A percentile compares a stretch with the other conserved stretches of the same genome.
phyloP scores from a whole-genome alignment of 2,113 vertebrate genomes.

The Pseudonaja textilis region DNA sequence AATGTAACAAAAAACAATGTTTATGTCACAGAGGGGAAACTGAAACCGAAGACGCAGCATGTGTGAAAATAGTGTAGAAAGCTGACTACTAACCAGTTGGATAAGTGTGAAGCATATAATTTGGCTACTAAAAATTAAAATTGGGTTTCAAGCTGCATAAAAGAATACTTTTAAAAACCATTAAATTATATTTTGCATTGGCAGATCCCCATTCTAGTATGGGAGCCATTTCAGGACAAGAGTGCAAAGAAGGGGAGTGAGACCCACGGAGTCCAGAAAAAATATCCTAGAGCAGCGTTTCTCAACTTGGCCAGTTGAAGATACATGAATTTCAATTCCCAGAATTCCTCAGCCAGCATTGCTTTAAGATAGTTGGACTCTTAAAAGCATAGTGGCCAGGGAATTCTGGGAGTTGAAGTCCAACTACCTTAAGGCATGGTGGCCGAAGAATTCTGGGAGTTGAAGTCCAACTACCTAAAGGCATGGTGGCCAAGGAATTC shows the following conservation, averaged over 20 bases:
- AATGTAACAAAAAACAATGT: neutral
- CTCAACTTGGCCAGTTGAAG: neutral
- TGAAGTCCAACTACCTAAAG: neutral
- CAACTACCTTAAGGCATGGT: too few species aligned
- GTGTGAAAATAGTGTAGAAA: neutral
- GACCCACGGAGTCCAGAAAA: neutral
- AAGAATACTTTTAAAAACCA: neutral
- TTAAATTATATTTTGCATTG: neutral
- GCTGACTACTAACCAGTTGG: neutral
- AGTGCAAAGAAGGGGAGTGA: neutral
- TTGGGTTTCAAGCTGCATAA: neutral
- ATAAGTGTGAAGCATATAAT: neutral
- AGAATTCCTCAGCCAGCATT: neutral
- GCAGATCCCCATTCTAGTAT: neutral
- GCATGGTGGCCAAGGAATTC: too few species aligned
- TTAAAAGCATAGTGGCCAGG: too few species aligned
- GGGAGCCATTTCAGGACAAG: neutral
- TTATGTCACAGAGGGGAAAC: neutral
- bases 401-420: neutral
- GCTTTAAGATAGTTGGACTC: neutral
- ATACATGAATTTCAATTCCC: neutral
- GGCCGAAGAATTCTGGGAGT: neutral
- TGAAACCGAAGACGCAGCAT: neutral
- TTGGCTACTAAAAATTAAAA: neutral
- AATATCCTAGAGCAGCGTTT: neutral